phyloP scores from a whole-genome alignment of 2,888 invertebrate species.

The Carpatolechia fugitivella region DNA sequence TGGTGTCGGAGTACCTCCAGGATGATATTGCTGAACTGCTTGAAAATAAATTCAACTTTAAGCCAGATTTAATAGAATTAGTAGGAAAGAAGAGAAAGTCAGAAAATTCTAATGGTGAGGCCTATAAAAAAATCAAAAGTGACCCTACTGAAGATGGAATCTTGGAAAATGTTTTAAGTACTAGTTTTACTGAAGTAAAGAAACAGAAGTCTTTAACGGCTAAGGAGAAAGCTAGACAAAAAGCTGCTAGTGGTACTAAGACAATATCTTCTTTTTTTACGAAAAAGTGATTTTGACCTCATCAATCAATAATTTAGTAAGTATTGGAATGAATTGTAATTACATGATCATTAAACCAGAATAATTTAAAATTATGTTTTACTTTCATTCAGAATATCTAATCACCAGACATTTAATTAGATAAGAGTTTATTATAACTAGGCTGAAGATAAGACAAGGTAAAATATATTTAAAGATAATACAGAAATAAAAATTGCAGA shows the following conservation, averaged over 20 bases:
- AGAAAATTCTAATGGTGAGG: constrained; percentile 46
- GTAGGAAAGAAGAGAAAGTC: constrained; percentile 78
- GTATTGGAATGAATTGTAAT: neutral
- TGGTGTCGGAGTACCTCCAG: constrained; percentile 88
- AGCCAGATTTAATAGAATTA: constrained; percentile 76
- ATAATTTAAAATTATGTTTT: neutral
- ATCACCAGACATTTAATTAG: no score
- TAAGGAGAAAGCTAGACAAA: constrained; percentile 87
- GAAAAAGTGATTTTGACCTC: constrained; percentile 68
- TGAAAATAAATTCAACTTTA: constrained; percentile 82
- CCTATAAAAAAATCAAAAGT: constrained; percentile 63
- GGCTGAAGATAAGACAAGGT: no score
- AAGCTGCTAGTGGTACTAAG: constrained; percentile 89
- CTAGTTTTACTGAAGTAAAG: constrained; percentile 55
- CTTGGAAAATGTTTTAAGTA: constrained; percentile 45
- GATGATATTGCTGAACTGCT: constrained; percentile 83
- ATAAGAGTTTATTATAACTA: no score
- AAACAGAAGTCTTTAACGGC: constrained; percentile 78
- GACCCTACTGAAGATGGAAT: constrained; percentile 50
- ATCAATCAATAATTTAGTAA: neutral
- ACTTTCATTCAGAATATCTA: no score
- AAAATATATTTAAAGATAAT: no score
- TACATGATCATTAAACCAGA: neutral
- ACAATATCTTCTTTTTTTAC: constrained; percentile 89
- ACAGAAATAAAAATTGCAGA: no score